Conservation (phyloP, 2,888 invertebrate genomes). For the Neoascia interrupta region DNA sequence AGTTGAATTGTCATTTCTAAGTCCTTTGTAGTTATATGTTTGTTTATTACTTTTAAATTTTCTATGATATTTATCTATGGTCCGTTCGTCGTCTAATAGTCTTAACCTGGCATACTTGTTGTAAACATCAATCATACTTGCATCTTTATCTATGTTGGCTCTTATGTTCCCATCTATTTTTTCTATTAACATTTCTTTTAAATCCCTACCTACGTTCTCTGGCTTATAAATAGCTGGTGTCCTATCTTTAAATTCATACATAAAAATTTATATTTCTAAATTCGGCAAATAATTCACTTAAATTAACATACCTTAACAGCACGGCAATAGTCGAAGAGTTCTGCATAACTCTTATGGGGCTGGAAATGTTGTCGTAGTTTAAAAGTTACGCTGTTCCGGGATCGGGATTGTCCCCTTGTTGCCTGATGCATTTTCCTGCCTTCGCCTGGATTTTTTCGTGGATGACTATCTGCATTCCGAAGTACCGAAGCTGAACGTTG, state of each 20-base stretch:
- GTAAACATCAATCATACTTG: background rate
- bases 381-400: background rate
- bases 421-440: background rate
- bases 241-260: conserved; percentile 7
- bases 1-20: no score
- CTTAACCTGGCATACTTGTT: background rate
- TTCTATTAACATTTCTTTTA: conserved; percentile 56
- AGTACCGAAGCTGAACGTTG: background rate
- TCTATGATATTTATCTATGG: background rate
- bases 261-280: no score
- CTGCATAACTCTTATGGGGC: no score
- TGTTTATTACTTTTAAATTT: no score
- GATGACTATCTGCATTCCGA: background rate
- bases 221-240: background rate
- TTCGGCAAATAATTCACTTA: background rate
- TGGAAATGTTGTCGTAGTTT: background rate
- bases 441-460: background rate
- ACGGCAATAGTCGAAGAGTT: no score
- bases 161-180: conserved; percentile 11
- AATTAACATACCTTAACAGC: no score
- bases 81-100: background rate
- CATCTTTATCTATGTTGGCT: background rate
- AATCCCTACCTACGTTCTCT: background rate
- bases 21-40: no score
- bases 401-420: background rate